Conservation (phyloP, 2,888 invertebrate species). For the Orchesellides sinensis region DNA sequence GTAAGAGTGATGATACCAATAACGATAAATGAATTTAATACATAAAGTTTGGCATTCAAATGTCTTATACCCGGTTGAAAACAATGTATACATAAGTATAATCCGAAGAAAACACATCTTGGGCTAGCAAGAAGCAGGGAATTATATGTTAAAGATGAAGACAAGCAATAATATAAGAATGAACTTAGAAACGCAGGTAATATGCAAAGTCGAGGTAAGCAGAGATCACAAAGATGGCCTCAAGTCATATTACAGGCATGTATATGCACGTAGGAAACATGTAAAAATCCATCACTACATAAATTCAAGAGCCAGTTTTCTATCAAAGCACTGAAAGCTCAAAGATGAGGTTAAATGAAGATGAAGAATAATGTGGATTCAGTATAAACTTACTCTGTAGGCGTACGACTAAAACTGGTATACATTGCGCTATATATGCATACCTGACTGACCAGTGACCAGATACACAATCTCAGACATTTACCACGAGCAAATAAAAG, state of each 20-base stretch:
- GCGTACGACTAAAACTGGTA: no score
- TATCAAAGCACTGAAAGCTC: slow-evolving; percentile 46
- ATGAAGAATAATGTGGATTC: background rate
- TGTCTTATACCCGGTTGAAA: no score
- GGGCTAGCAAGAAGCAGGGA: background rate
- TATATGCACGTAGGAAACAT: slow-evolving; percentile 2
- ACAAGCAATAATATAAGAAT: background rate
- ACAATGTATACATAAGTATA: no score
- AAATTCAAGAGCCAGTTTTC: slow-evolving; percentile 51
- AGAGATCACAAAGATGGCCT: slow-evolving; percentile 40
- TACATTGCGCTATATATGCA: background rate
- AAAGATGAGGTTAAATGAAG: slow-evolving; percentile 2
- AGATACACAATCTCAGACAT: no score
- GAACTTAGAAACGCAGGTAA: no score
- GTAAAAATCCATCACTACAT: background rate
- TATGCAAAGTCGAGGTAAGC: slow-evolving; percentile 12
- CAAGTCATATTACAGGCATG: slow-evolving; percentile 30
- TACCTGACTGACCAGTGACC: background rate
- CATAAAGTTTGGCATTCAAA: no score
- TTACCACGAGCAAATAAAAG: no score
- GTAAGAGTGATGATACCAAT: no score
- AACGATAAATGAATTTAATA: no score
- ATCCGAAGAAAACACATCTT: background rate
- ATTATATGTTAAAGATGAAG: background rate
- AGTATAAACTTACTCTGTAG: no score